These are phyloP conservation scores for Kryptolebias ocellatus DNA, from an alignment of 2,797 vertebrate species.

Conservation along the genomic window DNA sequence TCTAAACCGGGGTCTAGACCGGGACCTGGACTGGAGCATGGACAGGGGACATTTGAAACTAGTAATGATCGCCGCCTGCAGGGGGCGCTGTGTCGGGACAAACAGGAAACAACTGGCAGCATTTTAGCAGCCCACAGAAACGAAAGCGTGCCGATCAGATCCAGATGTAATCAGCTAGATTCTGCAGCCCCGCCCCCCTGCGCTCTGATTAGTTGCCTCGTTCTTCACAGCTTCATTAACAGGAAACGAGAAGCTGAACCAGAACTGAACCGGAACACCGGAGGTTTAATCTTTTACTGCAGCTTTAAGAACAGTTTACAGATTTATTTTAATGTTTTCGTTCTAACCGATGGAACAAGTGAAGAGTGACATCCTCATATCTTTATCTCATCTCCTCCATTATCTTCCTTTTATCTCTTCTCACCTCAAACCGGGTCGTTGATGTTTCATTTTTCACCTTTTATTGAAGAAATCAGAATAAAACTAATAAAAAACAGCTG, in stretches of 20 bases:
- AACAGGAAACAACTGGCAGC: background rate
- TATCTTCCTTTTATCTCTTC: no score
- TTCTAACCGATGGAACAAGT: no score
- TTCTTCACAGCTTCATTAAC: background rate
- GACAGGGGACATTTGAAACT: no score
- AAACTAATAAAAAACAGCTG: no score
- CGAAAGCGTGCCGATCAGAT: conserved; percentile 15
- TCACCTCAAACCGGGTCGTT: no score
- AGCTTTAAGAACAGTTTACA: background rate
- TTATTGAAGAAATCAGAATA: no score
- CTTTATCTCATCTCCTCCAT: no score
- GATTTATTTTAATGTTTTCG: background rate
- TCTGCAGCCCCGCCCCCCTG: background rate
- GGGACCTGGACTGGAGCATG: no score
- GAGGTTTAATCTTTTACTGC: background rate
- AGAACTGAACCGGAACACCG: background rate
- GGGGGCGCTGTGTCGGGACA: background rate
- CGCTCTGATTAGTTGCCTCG: conserved; percentile 18
- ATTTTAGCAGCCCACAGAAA: background rate
- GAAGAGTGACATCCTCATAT: no score
- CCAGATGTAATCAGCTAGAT: conserved; percentile 38
- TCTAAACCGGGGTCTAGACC: no score
- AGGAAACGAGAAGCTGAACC: conserved; percentile 13
- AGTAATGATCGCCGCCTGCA: background rate
- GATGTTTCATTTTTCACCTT: no score